Evolutionary conservation across 2,797 vertebrate species (phyloP).

Genomic region (Ataeniobius toweri): DNA sequence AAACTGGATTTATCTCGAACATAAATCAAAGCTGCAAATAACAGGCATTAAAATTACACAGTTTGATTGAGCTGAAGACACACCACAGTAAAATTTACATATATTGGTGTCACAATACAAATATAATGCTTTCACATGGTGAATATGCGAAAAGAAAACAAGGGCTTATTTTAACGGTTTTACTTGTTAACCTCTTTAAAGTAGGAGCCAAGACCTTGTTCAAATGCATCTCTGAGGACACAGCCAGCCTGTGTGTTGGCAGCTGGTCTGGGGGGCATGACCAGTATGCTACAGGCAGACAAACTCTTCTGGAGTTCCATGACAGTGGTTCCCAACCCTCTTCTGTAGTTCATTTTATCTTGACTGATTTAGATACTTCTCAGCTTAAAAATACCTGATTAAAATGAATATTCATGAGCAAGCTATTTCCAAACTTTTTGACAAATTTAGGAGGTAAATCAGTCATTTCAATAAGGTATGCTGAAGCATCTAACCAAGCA

Average conservation of each 20-base stretch:
- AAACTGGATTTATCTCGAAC: neutral
- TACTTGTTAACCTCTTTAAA: conserved; percentile 58
- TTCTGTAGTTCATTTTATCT: neutral
- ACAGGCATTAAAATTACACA: neutral
- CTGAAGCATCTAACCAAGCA: neutral
- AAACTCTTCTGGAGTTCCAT: conserved; percentile 44
- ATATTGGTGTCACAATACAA: conserved; percentile 10
- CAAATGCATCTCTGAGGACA: conserved; percentile 61
- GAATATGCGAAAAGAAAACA: conserved; percentile 39
- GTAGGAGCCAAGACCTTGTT: conserved; percentile 59
- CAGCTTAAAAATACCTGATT: neutral
- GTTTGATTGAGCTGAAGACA: neutral
- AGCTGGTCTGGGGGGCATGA: conserved; percentile 70
- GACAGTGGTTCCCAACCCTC: neutral
- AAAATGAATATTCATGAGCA: neutral
- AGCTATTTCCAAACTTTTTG: neutral
- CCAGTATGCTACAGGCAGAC: conserved; percentile 57
- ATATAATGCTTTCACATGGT: conserved; percentile 25
- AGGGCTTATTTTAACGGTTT: conserved; percentile 44
- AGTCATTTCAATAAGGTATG: neutral
- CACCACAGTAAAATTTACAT: conserved; percentile 2
- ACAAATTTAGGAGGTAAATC: neutral
- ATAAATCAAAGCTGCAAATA: neutral
- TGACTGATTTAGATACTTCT: neutral
- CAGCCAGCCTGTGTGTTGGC: conserved; percentile 61